Evolutionary conservation across 2,797 vertebrate species (phyloP).

Genomic region (Melanogrammus aeglefinus): DNA sequence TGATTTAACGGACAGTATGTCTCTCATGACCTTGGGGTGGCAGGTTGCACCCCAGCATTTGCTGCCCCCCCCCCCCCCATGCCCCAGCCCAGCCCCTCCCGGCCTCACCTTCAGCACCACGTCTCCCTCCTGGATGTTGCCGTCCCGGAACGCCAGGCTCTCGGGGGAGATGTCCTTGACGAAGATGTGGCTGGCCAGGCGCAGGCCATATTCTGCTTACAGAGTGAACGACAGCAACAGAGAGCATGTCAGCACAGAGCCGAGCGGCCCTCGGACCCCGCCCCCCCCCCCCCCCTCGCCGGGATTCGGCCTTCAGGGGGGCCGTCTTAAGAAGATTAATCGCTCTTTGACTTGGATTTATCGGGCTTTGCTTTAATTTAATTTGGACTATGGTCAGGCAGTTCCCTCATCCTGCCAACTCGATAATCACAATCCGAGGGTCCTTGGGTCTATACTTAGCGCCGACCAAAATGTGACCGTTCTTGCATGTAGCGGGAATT

Average conservation of each 20-base stretch:
- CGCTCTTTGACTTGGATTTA: conserved; percentile 68
- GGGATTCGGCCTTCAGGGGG: conserved; percentile 49
- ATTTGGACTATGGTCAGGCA: conserved; percentile 47
- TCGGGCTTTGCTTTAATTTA: conserved; percentile 42
- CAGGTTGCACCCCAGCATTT: not conserved
- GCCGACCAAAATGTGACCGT: not conserved
- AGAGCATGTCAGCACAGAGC: conserved; percentile 67
- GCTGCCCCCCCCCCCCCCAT: not conserved
- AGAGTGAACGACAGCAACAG: conserved; percentile 75
- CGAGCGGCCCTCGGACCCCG: conserved; percentile 43
- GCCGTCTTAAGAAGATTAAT: conserved; percentile 70
- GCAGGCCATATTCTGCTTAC: conserved; percentile 95
- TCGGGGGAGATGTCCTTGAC: conserved; percentile 99
- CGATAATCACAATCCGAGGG: not conserved
- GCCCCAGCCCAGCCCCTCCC: too few species aligned
- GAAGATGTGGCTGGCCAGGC: conserved; percentile 99
- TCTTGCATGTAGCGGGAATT: not conserved
- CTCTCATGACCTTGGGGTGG: not conserved
- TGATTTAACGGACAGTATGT: not conserved
- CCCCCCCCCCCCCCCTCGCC: conserved; percentile 38
- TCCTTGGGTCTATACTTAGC: not conserved
- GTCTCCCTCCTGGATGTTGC: conserved; percentile 99
- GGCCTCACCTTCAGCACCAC: conserved; percentile 92
- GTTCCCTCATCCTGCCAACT: not conserved
- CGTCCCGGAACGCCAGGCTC: conserved; percentile 95